Conservation (phyloP, 2,797 vertebrate species). For the Myiotriccus ornatus region DNA sequence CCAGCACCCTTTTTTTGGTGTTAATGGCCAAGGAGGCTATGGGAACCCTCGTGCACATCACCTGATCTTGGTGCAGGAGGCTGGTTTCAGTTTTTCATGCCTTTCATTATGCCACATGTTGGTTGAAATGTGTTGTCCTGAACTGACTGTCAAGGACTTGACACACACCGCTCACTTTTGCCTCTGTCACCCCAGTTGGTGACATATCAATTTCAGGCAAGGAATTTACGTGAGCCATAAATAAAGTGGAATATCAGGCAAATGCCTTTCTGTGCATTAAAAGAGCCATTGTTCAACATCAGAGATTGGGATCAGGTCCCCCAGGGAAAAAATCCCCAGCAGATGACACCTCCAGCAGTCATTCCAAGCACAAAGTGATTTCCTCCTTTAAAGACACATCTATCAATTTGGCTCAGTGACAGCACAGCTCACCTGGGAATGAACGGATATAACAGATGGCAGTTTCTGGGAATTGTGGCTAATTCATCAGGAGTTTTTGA, state of each 20-base stretch:
- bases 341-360: not conserved
- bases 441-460: not conserved
- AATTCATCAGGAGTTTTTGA: not conserved
- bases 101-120: fast-evolving
- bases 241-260: not conserved
- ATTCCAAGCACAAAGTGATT: not conserved
- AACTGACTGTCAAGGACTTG: not conserved
- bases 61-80: not conserved
- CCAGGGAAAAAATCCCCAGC: not conserved
- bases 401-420: not conserved
- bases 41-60: not conserved
- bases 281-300: not conserved
- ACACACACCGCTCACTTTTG: not conserved
- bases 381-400: not conserved
- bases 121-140: not conserved
- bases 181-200: not conserved
- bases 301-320: not conserved
- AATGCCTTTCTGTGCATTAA: not conserved
- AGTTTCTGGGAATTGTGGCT: not conserved
- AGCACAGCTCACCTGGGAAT: not conserved
- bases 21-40: not conserved
- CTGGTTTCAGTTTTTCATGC: not conserved
- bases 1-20: not conserved
- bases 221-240: not conserved
- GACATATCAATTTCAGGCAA: not conserved